phyloP scores from a whole-genome alignment of 2,113 vertebrate genomes.

The Hippocampus mohnikei region DNA sequence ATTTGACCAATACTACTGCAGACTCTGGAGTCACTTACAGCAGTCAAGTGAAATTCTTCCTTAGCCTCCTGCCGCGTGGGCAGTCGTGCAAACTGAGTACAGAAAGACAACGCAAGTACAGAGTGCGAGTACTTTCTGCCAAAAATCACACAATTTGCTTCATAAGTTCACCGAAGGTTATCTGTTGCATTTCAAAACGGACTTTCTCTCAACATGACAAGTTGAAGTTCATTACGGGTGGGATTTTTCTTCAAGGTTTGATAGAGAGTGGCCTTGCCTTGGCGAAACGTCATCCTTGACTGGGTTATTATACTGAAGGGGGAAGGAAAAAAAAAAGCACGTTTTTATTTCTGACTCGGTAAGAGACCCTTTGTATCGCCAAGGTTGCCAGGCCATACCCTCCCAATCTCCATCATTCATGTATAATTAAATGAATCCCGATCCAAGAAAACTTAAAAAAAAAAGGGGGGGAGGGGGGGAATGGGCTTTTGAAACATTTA shows the following conservation, averaged over 20 bases:
- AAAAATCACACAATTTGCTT: conserved; percentile 2
- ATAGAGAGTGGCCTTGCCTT: conserved; percentile 59
- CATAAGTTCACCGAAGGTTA: conserved; percentile 17
- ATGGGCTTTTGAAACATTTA: conserved; percentile 29
- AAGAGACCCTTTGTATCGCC: conserved; percentile 63
- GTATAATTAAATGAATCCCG: conserved; percentile 67
- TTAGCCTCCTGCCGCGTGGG: too few relatives aligned
- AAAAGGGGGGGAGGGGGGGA: conserved; percentile 52
- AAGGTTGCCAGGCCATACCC: conserved; percentile 51
- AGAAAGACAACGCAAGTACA: too few relatives aligned
- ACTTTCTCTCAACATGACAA: not conserved
- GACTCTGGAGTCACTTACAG: too few relatives aligned
- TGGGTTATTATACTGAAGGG: conserved; percentile 21
- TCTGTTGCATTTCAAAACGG: not conserved
- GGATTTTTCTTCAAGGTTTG: conserved; percentile 15
- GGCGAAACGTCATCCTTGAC: conserved; percentile 59
- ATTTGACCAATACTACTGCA: too few relatives aligned
- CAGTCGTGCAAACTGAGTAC: too few relatives aligned
- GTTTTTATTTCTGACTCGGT: conserved; percentile 39
- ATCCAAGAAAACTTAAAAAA: conserved; percentile 61
- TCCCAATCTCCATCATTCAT: conserved; percentile 69
- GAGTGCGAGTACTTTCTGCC: too few relatives aligned
- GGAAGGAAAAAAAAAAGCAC: conserved; percentile 35
- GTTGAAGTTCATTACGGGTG: not conserved
- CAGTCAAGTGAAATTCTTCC: too few relatives aligned